Percentiles rank a stretch among this genome's conserved stretches.
Conservation (phyloP, 1,140 invertebrate genomes). For the Solenopsis invicta region DNA sequence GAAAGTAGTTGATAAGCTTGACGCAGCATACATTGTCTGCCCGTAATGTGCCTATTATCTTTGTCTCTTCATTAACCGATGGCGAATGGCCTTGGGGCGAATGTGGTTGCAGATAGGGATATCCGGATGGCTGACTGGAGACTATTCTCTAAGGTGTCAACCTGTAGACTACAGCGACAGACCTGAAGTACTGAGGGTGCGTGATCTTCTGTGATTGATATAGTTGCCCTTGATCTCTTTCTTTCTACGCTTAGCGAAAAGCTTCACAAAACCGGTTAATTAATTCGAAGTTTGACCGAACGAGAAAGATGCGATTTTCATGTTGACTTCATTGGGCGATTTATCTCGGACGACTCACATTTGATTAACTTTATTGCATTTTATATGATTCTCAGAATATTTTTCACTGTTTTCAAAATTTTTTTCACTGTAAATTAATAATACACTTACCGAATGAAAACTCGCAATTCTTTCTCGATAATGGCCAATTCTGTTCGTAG, state of each 20-base stretch:
- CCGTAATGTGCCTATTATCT: constrained; percentile 16
- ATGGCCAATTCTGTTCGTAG: background rate
- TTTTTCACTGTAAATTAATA: background rate
- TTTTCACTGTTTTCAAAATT: too few species aligned
- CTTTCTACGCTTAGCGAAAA: background rate
- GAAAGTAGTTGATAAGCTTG: constrained; percentile 35
- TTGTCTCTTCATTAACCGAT: constrained; percentile 75
- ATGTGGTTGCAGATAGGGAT: constrained; percentile 93
- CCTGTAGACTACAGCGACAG: constrained; percentile 97
- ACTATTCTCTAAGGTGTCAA: constrained; percentile 98
- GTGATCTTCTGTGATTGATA: constrained; percentile 83
- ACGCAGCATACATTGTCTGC: background rate
- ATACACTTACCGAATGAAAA: background rate
- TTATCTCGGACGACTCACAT: background rate
- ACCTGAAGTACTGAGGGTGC: constrained; percentile 96
- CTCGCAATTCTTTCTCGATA: background rate
- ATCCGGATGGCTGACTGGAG: constrained; percentile 95
- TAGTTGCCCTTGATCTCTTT: background rate
- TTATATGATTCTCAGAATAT: background rate
- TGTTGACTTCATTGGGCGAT: background rate
- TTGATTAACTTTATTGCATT: background rate
- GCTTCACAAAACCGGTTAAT: constrained; percentile 9
- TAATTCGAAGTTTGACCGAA: background rate
- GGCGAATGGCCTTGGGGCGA: constrained; percentile 83
- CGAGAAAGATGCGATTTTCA: background rate